These are phyloP conservation scores for Eilema sororculum DNA, from an alignment of 2,888 invertebrate species.

Conservation along the genomic window DNA sequence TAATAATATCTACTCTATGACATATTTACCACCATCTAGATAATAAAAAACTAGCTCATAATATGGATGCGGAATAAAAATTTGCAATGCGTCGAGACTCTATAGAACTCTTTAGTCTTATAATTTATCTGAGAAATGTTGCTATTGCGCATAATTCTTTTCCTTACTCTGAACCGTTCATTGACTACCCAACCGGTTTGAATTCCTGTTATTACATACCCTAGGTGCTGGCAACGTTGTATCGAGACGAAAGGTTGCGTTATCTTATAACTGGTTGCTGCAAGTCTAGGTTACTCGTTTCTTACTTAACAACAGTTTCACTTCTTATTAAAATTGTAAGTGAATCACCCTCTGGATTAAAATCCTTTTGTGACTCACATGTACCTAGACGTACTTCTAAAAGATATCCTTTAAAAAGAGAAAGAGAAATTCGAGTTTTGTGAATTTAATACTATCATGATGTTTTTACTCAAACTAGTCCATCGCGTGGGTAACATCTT, in stretches of 20 bases:
- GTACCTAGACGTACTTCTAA: not conserved
- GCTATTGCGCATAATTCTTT: not conserved
- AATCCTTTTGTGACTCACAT: not conserved
- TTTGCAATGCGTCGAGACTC: too few relatives aligned
- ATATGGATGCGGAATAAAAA: too few relatives aligned
- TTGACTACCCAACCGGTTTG: conserved; percentile 11
- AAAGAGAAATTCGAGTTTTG: too few relatives aligned
- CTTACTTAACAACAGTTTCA: conserved; percentile 21
- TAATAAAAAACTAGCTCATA: not conserved
- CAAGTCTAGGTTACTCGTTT: conserved; percentile 18
- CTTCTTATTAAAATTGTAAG: conserved; percentile 5
- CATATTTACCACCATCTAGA: not conserved
- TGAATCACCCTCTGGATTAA: conserved; percentile 12
- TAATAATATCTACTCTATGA: not conserved
- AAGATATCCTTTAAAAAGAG: too few relatives aligned
- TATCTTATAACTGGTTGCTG: conserved; percentile 19
- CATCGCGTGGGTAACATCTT: not conserved
- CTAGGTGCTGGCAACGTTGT: conserved; percentile 20
- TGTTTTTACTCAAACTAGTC: not conserved
- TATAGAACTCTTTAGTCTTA: not conserved
- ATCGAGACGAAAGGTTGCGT: conserved; percentile 24
- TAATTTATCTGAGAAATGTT: not conserved
- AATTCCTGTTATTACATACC: conserved; percentile 11
- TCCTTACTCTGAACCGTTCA: conserved; percentile 6
- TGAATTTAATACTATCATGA: not conserved